Evolutionary conservation across 2,888 invertebrate species (phyloP).

Genomic region (Biston betularia): DNA sequence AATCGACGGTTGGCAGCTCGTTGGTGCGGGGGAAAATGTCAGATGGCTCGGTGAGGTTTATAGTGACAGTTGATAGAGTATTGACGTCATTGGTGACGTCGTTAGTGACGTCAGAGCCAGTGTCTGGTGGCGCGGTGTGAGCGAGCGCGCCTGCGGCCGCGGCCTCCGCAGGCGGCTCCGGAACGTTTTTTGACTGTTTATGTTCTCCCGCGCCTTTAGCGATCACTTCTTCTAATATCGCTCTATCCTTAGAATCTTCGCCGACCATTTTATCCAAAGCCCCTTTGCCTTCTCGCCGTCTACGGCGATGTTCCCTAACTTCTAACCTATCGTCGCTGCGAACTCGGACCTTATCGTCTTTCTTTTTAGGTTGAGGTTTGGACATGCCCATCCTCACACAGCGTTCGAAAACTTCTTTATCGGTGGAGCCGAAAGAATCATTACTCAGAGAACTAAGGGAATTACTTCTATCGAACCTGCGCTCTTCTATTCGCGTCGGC

Average conservation of each 20-base stretch:
- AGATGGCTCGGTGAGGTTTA: conserved; percentile 3
- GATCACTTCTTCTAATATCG: conserved; percentile 88
- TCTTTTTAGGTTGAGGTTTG: conserved; percentile 12
- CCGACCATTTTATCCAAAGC: conserved; percentile 64
- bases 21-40: conserved; percentile 10
- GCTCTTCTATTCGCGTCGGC: conserved; percentile 56
- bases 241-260: conserved; percentile 64
- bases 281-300: conserved; percentile 42
- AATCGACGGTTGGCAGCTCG: conserved; percentile 42
- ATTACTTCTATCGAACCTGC: conserved; percentile 47
- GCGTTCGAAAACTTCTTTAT: conserved; percentile 89
- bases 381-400: conserved; percentile 92
- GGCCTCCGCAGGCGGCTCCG: conserved; percentile 90
- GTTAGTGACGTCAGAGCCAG: conserved; percentile 72
- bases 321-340: conserved; percentile 62
- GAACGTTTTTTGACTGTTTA: conserved; percentile 89
- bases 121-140: conserved; percentile 69
- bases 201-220: conserved; percentile 79
- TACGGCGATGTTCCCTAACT: conserved; percentile 45
- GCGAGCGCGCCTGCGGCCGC: conserved; percentile 81
- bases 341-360: conserved; percentile 46
- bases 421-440: conserved; percentile 87
- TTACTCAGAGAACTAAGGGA: conserved; percentile 78
- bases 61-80: neutral
- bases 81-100: conserved; percentile 50